Evolutionary conservation across 2,888 invertebrate genomes (phyloP), one percentile per base, ranked within the genome.

Genomic region (Melanophora roralis): DNA sequence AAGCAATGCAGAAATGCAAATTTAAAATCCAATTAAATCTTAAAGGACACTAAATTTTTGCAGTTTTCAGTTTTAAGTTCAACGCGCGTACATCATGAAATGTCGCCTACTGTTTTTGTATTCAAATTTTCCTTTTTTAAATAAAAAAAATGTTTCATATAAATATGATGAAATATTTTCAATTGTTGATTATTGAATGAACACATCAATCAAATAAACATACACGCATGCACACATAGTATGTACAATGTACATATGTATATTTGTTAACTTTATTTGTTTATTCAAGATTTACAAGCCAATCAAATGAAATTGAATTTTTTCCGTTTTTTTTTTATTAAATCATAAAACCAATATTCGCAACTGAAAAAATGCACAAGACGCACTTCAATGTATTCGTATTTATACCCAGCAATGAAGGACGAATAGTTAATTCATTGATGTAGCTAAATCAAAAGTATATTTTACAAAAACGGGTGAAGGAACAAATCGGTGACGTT

Each of bases 21-120:
- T 73, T 73, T 73, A 57, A 62, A 78, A 55, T 72, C 62, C 78
- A 73, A 73, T 78, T 73, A 67, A 62, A 49, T 55, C 60, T 47
- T 55, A 60, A 62, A 68, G 55, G 49, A 55, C 62, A 47, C 55
- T 40, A 14, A 23, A 38, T 38, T 51, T 51, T 51, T 38, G n/a
- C n/a, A n/a, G n/a, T n/a, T 34, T 68, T 53, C 19, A 11, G 38
- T 1, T 9, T 11, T 32, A 11, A 9, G 12, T 14, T 14, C n/a
- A 21, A 16, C 14, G 34, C 21, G 51, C 16, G 38, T 16, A 7
- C 23, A 36, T 53, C 34, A 51, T 34, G 23, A 49, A 51, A 12
- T 34, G 38, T 71, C 40, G 43, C 38, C 40, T 49, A 47, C 11
- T 32, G 3, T 27, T 36, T 23, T 57, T 12, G 21, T 14, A 40